phyloP scores from a whole-genome alignment of 2,888 invertebrate species.

The Choristoneura rosaceana region DNA sequence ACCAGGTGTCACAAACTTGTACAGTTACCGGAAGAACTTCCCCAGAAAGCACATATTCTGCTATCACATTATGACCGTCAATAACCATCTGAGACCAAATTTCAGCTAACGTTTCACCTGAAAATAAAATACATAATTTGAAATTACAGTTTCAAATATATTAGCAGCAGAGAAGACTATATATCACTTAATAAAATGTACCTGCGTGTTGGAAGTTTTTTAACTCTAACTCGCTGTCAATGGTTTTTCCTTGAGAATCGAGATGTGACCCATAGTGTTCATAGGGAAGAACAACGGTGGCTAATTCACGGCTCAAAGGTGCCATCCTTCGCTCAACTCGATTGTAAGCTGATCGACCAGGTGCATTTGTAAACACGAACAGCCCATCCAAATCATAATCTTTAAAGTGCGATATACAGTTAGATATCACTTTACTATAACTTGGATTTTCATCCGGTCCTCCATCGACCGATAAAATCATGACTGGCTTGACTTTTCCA shows the following conservation, averaged over 20 bases:
- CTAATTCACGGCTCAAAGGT: not conserved
- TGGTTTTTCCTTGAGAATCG: not conserved
- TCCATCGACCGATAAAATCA: not conserved
- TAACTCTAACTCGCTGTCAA: not conserved
- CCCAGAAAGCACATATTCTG: too few relatives aligned
- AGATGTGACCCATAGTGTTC: not conserved
- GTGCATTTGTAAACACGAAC: not conserved
- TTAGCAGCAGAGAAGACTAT: too few relatives aligned
- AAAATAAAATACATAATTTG: too few relatives aligned
- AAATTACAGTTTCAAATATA: too few relatives aligned
- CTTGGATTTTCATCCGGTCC: not conserved
- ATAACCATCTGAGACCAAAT: too few relatives aligned
- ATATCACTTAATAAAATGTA: too few relatives aligned
- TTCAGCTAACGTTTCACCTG: too few relatives aligned
- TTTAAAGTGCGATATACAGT: not conserved
- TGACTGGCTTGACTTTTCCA: not conserved
- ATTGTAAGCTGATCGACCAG: not conserved
- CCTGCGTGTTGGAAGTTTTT: not conserved
- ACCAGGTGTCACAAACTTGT: too few relatives aligned
- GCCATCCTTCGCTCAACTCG: not conserved
- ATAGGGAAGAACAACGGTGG: not conserved
- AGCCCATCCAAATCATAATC: not conserved
- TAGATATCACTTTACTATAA: not conserved
- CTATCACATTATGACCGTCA: too few relatives aligned
- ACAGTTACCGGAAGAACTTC: too few relatives aligned